A percentile compares a stretch with the other conserved stretches of the same genome.
phyloP scores from a whole-genome alignment of 2,888 invertebrate species.

The Ichneumon xanthorius region DNA sequence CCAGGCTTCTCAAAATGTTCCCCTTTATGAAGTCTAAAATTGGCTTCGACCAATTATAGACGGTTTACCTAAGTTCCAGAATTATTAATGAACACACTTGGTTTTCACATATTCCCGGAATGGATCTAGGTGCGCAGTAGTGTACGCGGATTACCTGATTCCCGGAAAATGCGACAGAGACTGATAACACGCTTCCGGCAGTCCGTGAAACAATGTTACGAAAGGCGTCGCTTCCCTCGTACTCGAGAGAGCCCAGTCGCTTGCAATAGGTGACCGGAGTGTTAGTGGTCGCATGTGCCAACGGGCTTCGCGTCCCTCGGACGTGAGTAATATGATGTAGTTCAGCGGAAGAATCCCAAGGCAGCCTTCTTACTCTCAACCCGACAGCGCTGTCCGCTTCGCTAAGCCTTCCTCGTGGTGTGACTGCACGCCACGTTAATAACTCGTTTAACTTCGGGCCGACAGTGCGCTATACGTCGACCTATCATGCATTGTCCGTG shows the following conservation, averaged over 20 bases:
- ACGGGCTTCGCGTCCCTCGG: constrained; percentile 16
- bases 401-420: constrained; percentile 27
- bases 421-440: constrained; percentile 41
- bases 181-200: constrained; percentile 11
- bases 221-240: constrained; percentile 60
- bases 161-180: constrained; percentile 21
- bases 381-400: constrained; percentile 1
- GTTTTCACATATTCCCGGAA: constrained; percentile 3
- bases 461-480: constrained; percentile 30
- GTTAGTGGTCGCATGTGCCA: constrained; percentile 31
- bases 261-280: constrained; percentile 24
- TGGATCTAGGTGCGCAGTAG: neutral
- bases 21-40: neutral
- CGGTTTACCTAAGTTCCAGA: neutral
- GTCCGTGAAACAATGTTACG: constrained; percentile 53
- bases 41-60: neutral
- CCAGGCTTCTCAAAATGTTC: neutral
- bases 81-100: neutral
- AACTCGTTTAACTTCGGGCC: constrained; percentile 40
- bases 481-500: constrained; percentile 40
- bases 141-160: constrained; percentile 2
- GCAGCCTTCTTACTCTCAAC: neutral
- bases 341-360: constrained; percentile 39
- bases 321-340: constrained; percentile 43
- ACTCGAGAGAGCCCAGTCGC: constrained; percentile 65